Evolutionary conservation across 2,888 invertebrate genomes (phyloP), one percentile per base, ranked within the genome.

Genomic region (Pristionchus arcanus): DNA sequence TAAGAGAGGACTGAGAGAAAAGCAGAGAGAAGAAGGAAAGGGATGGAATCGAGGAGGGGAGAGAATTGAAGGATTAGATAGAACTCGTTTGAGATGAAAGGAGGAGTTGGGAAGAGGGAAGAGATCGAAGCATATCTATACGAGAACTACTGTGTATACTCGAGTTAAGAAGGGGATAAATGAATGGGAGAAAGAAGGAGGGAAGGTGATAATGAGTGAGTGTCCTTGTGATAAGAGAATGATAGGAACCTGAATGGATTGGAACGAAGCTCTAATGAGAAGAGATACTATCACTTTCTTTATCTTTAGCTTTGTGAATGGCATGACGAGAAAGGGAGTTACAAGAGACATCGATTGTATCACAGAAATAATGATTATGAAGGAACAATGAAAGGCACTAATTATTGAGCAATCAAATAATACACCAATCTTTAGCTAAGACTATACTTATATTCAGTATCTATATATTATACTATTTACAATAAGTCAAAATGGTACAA

Each of bases 21-120:
- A 53, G 87, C 68, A 34, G 87, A 59, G 42, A 25, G 71, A 53
- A 21, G n/a, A 68, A 71, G 21, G 42, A 34, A 3, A 71, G 71
- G 49, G 71, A 87, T 25, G 49, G 66, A 66, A 86, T 66, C 37
- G 63, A 86, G 85, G 42, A 34, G 49, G 37, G 37, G 85, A 25
- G 85, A 59, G 66, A 86, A 53, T 49, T 42, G 86, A 86, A 66
- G 84, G 84, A 84, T 77, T 84, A 84, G 84, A 84, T 84, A 55
- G 84, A 84, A 84, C 84, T 84, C 84, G 84, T 84, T 84, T 86
- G 63, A 86, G 86, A 86, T 63, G 86, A 66, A 86, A 49, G 66
- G 49, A 42, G 66, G 66, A 42, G 42, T 28, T 28, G 66, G 42
- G 66, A 66, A 42, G 37, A 49, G 28, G 25, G n/a, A 55, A 28